These are phyloP conservation scores for Cantharis rufa DNA, from an alignment of 2,888 invertebrate genomes.

Conservation along the genomic window DNA sequence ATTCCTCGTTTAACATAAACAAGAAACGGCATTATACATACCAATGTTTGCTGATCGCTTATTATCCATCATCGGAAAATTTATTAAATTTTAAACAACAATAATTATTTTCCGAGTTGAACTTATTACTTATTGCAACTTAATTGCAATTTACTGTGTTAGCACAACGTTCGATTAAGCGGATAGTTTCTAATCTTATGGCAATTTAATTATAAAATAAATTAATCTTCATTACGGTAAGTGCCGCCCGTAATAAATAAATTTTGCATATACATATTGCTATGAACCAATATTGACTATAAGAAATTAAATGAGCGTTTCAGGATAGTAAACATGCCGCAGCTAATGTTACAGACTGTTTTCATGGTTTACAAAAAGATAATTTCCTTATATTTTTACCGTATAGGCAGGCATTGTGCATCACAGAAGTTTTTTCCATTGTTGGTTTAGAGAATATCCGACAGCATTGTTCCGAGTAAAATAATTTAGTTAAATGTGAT, in stretches of 20 bases:
- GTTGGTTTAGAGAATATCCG: not conserved
- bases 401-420: not conserved
- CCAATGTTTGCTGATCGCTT: not conserved
- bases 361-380: not conserved
- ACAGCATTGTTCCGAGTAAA: not conserved
- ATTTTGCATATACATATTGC: conserved; percentile 11
- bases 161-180: conserved; percentile 6
- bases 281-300: conserved; percentile 3
- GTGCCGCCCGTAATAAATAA: conserved; percentile 5
- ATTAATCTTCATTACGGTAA: conserved; percentile 17
- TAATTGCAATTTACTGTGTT: not conserved
- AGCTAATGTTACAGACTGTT: not conserved
- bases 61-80: not conserved
- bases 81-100: not conserved
- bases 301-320: not conserved
- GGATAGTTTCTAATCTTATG: conserved; percentile 5
- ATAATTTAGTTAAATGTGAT: not conserved
- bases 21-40: not conserved
- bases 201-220: conserved; percentile 11
- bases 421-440: not conserved
- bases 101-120: not conserved
- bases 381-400: not conserved
- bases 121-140: not conserved
- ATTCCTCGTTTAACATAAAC: not conserved
- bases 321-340: too few species aligned